phyloP scores from a whole-genome alignment of 2,888 invertebrate species.

The Melolontha melolontha region DNA sequence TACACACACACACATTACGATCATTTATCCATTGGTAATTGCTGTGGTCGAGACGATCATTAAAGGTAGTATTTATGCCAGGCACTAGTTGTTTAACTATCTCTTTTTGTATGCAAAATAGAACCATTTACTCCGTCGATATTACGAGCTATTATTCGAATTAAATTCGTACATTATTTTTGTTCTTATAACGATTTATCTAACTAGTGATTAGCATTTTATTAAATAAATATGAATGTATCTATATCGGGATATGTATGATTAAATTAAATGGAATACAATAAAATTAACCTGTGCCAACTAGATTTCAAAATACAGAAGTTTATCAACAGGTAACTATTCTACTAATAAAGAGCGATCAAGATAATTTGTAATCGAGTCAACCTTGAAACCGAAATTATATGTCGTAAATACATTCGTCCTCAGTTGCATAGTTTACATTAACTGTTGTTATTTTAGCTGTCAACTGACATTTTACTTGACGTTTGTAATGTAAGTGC shows the following conservation, averaged over 20 bases:
- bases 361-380: no score
- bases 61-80: conserved; percentile 18
- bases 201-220: not conserved
- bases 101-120: conserved; percentile 24
- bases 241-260: not conserved
- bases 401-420: no score
- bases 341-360: no score
- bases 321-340: no score
- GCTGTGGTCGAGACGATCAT: conserved; percentile 22
- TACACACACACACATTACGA: conserved; percentile 17
- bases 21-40: conserved; percentile 25
- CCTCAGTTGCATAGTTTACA: no score
- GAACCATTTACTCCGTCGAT: conserved; percentile 1
- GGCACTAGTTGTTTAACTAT: conserved; percentile 25
- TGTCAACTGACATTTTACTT: no score
- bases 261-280: conserved; percentile 7
- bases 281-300: no score
- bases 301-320: no score
- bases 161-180: conserved; percentile 20
- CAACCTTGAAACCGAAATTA: no score
- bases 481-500: no score
- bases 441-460: no score
- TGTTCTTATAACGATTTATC: not conserved
- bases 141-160: conserved; percentile 21
- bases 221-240: not conserved